Base-by-base conservation (phyloP, 2,113 vertebrate species). In the Chaetops frenatus region DNA sequence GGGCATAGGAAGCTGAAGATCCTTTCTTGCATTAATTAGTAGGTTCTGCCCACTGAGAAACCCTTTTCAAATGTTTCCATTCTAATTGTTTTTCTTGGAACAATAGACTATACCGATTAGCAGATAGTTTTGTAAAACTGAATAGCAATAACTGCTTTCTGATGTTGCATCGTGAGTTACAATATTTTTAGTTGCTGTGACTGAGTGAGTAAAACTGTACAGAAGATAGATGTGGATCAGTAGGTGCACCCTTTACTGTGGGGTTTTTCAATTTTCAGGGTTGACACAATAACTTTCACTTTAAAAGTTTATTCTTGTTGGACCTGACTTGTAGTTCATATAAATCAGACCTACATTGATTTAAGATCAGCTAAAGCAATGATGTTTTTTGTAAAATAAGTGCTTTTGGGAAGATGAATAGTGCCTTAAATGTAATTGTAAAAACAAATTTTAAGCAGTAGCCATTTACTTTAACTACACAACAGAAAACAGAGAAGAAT, bases 331-430 rank as follows among this genome's bases (percentile, higher is more conserved):
- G 54, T 22, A 45, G 45, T 62, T 92, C 6, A 1, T 67, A 69
- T 80, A 87, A 80, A 92, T 96, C 78, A 85, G 66, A 69, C 28
- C 11, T 65, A 35, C 69, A 28, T 81, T 91, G 89, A 95, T 95
- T 89, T 79, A 94, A 94, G 40, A 64, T 31, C 16, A 54, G 70
- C 66, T 72, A 66, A 82, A 92, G 73, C 65, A 57, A 15, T 87
- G 48, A 28, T 76, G 7, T 0, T 53, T 91, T 94, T 91, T 13
- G 16, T 94, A 70, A 84, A 92, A 91, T 87, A 42, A 54, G 36
- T 79, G 45, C 78, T 85, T 76, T 83, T 91, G 2, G 3, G 38
- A 90, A 86, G 38, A 95, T 78, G 36, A 87, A 87, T 62, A 69
- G 35, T 72, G 36, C 20, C n/a, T 90, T 92, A 96, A 81, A 90